Evolutionary conservation across 2,113 vertebrate species (phyloP).

Genomic region (Peromyscus californicus): DNA sequence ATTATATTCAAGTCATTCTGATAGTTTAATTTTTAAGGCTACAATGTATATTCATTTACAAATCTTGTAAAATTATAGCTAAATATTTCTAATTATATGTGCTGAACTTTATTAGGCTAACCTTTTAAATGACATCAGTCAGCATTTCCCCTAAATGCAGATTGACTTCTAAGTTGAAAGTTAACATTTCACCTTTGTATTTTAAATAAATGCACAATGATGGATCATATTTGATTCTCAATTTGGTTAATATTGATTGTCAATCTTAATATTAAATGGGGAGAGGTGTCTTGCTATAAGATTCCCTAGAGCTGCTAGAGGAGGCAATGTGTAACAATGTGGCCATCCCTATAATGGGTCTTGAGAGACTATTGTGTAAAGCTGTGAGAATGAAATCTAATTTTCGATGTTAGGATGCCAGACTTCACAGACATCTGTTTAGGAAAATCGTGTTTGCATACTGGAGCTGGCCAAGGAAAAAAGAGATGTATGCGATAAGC

Average conservation of each 20-base stretch:
- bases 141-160: neutral
- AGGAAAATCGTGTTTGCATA: neutral
- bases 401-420: neutral
- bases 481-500: neutral
- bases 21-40: neutral
- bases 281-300: neutral
- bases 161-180: neutral
- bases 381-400: neutral
- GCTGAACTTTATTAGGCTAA: neutral
- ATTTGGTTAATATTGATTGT: neutral
- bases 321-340: neutral
- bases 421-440: neutral
- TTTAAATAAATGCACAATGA: neutral
- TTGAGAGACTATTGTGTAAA: neutral
- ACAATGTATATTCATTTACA: neutral
- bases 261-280: neutral
- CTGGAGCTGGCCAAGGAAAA: neutral
- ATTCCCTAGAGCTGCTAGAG: too few relatives aligned
- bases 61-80: neutral
- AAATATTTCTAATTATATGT: neutral
- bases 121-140: neutral
- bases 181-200: neutral
- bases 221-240: neutral
- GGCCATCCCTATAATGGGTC: neutral
- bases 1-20: conserved; percentile 14